phyloP scores from a whole-genome alignment of 2,797 vertebrate genomes.

The Hozukius guyotensis region DNA sequence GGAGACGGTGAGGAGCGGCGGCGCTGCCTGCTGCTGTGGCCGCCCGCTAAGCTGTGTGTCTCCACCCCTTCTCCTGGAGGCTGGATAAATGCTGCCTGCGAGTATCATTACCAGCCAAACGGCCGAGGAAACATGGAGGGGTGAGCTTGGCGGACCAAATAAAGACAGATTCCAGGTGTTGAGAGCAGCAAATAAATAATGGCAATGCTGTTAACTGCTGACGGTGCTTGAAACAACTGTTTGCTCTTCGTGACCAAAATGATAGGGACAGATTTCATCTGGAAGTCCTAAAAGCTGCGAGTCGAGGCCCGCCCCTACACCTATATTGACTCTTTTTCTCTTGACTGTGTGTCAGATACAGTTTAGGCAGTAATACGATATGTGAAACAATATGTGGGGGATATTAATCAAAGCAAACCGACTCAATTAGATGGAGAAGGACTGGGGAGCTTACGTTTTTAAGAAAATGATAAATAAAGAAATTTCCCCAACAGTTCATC shows the following conservation, averaged over 20 bases:
- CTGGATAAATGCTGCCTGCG: constrained; percentile 46
- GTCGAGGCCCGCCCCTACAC: constrained; percentile 29
- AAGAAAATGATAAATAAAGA: constrained; percentile 55
- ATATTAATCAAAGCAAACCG: constrained; percentile 66
- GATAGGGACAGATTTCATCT: constrained; percentile 65
- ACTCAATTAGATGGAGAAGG: constrained; percentile 57
- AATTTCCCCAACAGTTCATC: constrained; percentile 71
- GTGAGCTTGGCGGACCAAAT: constrained; percentile 55
- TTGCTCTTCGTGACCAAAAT: constrained; percentile 68
- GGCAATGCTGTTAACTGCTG: constrained; percentile 65
- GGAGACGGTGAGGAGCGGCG: constrained; percentile 29
- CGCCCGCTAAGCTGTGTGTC: constrained; percentile 41
- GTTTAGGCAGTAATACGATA: constrained; percentile 45
- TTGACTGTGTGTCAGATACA: constrained; percentile 37
- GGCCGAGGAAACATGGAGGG: constrained; percentile 39
- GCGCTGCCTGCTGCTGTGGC: constrained; percentile 25
- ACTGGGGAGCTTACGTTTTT: constrained; percentile 39
- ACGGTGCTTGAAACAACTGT: constrained; percentile 73
- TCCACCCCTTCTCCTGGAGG: constrained; percentile 36
- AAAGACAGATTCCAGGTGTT: constrained; percentile 71
- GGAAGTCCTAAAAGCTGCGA: constrained; percentile 42
- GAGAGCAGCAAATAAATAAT: constrained; percentile 71
- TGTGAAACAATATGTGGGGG: constrained; percentile 38
- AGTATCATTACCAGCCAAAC: constrained; percentile 54
- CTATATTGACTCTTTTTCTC: constrained; percentile 39